Conservation (phyloP, 2,113 vertebrate genomes). For the Desmodus rotundus region DNA sequence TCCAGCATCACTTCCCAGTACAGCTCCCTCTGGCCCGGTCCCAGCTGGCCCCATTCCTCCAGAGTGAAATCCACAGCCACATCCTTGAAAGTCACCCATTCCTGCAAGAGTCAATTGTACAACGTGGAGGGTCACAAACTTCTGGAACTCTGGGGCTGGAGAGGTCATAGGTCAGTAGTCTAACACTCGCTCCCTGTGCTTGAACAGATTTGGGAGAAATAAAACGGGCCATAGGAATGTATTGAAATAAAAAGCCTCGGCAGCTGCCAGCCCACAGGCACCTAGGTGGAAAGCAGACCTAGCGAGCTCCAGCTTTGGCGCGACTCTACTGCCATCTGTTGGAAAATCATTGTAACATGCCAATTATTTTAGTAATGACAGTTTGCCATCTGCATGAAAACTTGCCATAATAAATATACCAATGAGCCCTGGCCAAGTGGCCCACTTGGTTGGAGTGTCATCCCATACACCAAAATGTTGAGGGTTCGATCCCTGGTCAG, state of each 20-base stretch:
- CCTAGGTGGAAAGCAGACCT: neutral
- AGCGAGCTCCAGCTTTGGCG: fast-evolving
- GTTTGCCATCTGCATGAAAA: neutral
- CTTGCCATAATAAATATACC: neutral
- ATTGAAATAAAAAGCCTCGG: neutral
- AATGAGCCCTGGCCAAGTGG: no score
- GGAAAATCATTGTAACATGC: neutral
- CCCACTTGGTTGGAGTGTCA: no score
- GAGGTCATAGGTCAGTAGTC: neutral
- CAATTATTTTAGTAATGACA: neutral
- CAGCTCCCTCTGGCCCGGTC: neutral
- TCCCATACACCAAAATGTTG: no score
- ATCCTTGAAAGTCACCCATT: neutral
- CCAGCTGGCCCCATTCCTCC: slow-evolving; percentile 36
- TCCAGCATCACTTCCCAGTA: neutral
- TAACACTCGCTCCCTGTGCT: no score
- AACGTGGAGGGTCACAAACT: neutral
- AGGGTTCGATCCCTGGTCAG: no score
- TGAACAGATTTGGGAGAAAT: neutral
- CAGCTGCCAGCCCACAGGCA: neutral
- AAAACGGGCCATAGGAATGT: no score
- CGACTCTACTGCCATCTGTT: neutral
- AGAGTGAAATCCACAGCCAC: slow-evolving; percentile 8
- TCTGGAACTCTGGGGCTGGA: neutral
- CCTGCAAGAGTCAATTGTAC: neutral